These are phyloP conservation scores for Aphelenchoides fujianensis DNA, from an alignment of 1,140 invertebrate genomes.

Conservation along the genomic window DNA sequence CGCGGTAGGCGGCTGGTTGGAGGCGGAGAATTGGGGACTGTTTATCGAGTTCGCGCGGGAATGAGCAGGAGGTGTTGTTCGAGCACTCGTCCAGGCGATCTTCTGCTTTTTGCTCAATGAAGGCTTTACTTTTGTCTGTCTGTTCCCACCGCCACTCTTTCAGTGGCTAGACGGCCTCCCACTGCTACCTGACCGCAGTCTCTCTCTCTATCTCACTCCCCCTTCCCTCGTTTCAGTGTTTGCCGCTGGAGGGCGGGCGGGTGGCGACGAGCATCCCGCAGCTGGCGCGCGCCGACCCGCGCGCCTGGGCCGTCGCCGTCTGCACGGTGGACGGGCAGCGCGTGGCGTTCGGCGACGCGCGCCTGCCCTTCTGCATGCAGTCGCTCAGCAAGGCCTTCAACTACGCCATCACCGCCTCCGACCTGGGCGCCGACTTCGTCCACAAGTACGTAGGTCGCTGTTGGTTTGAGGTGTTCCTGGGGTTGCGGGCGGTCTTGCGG, in stretches of 20 bases:
- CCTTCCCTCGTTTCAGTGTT: background rate
- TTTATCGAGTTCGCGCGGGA: no score
- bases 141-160: no score
- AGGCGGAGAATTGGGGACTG: no score
- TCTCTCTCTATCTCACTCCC: no score
- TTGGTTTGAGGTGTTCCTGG: no score
- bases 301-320: constrained; percentile 64
- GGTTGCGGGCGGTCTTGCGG: no score
- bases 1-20: constrained; percentile 25
- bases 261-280: constrained; percentile 62
- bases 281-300: constrained; percentile 61
- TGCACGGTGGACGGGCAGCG: constrained; percentile 65
- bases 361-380: constrained; percentile 48
- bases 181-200: no score
- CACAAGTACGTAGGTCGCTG: no score
- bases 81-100: background rate
- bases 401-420: constrained; percentile 38
- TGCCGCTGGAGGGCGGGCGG: constrained; percentile 32
- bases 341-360: constrained; percentile 42
- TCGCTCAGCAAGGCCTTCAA: constrained; percentile 68
- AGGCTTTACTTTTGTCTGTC: no score
- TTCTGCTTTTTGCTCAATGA: no score
- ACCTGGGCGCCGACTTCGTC: constrained; percentile 49
- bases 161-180: no score
- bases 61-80: background rate